phyloP scores from a whole-genome alignment of 2,113 vertebrate species.

The Puffinus mauretanicus region DNA sequence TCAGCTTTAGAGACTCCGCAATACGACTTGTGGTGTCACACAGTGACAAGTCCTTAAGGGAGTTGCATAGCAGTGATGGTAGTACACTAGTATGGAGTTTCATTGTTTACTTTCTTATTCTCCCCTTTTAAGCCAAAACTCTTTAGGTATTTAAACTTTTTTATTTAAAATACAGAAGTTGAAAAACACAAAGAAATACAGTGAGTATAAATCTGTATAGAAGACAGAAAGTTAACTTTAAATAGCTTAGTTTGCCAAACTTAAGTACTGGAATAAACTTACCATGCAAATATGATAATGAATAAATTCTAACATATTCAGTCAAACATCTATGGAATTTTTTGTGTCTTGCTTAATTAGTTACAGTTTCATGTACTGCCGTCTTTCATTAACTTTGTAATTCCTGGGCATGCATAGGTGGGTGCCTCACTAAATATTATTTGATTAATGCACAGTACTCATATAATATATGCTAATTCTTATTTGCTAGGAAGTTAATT shows the following conservation, averaged over 20 bases:
- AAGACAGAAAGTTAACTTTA: background rate
- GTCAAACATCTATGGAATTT: slow-evolving; percentile 37
- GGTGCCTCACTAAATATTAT: slow-evolving; percentile 56
- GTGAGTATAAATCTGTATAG: fast-evolving
- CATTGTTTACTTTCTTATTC: background rate
- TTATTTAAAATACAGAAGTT: background rate
- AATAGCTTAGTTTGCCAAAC: background rate
- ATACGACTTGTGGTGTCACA: background rate
- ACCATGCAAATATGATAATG: slow-evolving; percentile 53
- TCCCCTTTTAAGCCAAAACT: background rate
- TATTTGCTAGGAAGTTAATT: slow-evolving; percentile 67
- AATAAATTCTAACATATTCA: slow-evolving; percentile 43
- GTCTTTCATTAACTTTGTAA: slow-evolving; percentile 68
- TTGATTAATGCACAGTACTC: slow-evolving; percentile 37
- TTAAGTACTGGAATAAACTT: slow-evolving; percentile 6
- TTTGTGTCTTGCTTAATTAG: slow-evolving; percentile 68
- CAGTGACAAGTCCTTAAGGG: no score
- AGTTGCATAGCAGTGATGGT: background rate
- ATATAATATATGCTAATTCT: slow-evolving; percentile 69
- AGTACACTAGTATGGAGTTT: background rate
- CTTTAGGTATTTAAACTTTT: background rate
- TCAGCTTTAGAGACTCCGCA: background rate
- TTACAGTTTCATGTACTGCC: slow-evolving; percentile 55
- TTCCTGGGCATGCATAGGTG: slow-evolving; percentile 61
- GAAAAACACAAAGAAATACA: background rate